phyloP scores from a whole-genome alignment of 2,113 vertebrate species.

The Isurus oxyrinchus region DNA sequence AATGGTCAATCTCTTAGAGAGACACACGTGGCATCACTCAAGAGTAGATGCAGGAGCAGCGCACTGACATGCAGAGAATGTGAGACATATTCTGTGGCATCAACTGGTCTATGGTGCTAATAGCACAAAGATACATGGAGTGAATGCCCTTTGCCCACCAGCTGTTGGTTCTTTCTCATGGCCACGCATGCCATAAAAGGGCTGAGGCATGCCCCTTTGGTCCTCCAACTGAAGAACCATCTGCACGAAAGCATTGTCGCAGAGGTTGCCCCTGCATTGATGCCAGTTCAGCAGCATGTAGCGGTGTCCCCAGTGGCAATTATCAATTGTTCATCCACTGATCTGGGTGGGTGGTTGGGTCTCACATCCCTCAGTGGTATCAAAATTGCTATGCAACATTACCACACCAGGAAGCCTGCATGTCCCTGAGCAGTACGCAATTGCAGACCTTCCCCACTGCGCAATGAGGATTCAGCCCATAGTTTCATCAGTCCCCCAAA shows the following conservation, averaged over 20 bases:
- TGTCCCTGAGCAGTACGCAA: too few species aligned
- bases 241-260: background rate
- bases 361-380: too few species aligned
- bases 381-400: too few species aligned
- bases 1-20: background rate
- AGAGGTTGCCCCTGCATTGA: background rate
- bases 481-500: too few species aligned
- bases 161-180: background rate
- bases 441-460: too few species aligned
- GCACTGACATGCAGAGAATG: background rate
- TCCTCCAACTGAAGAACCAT: background rate
- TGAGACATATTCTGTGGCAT: background rate
- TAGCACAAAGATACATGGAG: background rate
- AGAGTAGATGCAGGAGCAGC: background rate
- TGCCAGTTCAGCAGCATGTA: too few species aligned
- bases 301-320: too few species aligned
- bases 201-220: background rate
- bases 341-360: too few species aligned
- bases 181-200: background rate
- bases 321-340: too few species aligned
- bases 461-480: too few species aligned
- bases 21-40: background rate
- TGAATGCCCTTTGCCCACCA: background rate
- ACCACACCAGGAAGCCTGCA: too few species aligned
- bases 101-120: background rate